Evolutionary conservation across 2,888 invertebrate species (phyloP), one percentile per base, ranked within the genome.

Genomic region (Augochlorella aurata): DNA sequence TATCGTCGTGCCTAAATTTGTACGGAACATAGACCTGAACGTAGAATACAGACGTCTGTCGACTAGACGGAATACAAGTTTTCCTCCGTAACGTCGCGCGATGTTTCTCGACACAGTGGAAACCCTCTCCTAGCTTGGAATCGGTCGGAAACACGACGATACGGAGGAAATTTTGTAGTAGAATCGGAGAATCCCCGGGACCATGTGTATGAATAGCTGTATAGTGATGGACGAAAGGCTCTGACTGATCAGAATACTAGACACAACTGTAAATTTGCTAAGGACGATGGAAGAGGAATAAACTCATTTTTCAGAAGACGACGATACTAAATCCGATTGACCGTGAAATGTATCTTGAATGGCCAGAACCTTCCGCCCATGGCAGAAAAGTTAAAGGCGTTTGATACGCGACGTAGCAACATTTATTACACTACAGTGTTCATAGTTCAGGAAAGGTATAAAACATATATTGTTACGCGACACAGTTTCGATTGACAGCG

Each of bases 371-470:
- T 73, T 50, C 21, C 16, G 50, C 50, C 16, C n/a, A 10, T 58
- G 74, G 50, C 67, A 65, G 44, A 74, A 49, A 77, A 83, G 76
- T 65, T 68, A 68, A 69, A 72, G 66, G 74, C 54, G 77, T 80
- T 50, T 49, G 45, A 73, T 77, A 77, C 68, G 63, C 80, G 72
- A 80, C 67, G 72, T 77, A 83, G 77, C 47, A 71, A 77, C 80
- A 77, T 83, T 83, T 83, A 83, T 77, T 83, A 69, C 68, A 84
- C 58, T 77, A 47, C 70, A 75, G 54, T 83, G 83, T 84, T 83
- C 66, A 79, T 74, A 77, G 69, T 61, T 84, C 66, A 65, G 74
- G 12, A 70, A 80, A 75, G 49, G 29, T 77, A 77, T 77, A 38
- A 68, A 68, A 72, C 74, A 74, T 74, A 74, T 77, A 79, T 77